Base-by-base conservation (phyloP, 1,140 invertebrate genomes). In the Condylostylus longicornis region DNA sequence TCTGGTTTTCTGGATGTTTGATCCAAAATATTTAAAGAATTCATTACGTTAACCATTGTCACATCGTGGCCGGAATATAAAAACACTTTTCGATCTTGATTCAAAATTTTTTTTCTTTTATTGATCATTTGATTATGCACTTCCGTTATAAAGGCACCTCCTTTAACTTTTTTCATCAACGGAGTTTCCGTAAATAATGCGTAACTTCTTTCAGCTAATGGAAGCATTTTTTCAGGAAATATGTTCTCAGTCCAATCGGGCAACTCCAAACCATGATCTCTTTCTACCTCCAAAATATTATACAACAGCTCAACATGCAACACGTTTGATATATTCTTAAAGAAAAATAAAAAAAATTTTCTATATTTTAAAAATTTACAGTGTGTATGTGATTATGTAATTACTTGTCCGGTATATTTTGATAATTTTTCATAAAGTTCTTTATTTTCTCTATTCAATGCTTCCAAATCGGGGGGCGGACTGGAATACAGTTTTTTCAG, bases 41-140 rank as follows among this genome's bases (percentile, higher is more conserved):
- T 66, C 60, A 80, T 66, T 5, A 77, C 46, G 46, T 70, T 74
- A 0, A 83, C 75, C n/a, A 83, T 49, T 1, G 74, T 81, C 2
- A 80, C 61, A 52, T 85, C 81, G 50, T 85, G 81, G 0, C 65
- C 79, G 0, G 79, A 70, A 56, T 81, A 83, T 8, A 77, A 50
- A 46, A 69, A 67, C 35, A 75, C 59, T 46, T 68, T 67, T 18
- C 62, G 61, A 33, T 58, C 46, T 6, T 53, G 54, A 34, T 37
- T 50, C 4, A 64, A 42, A 31, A 51, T 49, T 7, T 48, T 51
- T 15, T 50, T 45, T 4, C 46, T 41, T 46, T 59, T 62, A 14
- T 53, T 51, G 38, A 63, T 45, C 64, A 66, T 63, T 43, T 64
- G 56, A 14, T 52, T 37, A 8, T 57, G 37, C 13, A 66, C 58